Conservation (phyloP, 2,113 vertebrate genomes). For the Struthidea cinerea region DNA sequence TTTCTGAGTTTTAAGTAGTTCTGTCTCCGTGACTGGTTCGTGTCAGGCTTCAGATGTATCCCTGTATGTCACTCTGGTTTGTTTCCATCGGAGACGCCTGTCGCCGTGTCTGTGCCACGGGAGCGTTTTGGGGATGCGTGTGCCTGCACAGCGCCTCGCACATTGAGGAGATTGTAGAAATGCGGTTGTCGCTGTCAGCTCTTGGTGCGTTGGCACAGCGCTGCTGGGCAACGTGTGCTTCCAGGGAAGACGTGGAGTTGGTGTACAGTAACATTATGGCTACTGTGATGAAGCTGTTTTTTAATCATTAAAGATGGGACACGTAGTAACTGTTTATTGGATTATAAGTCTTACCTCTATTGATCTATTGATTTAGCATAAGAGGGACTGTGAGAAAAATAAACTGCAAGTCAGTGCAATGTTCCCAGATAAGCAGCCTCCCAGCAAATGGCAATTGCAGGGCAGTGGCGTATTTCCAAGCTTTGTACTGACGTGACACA, state of each 20-base stretch:
- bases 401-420: not conserved
- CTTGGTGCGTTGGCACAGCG: not conserved
- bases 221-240: not conserved
- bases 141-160: not conserved
- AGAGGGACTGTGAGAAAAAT: constrained; percentile 21
- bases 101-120: not conserved
- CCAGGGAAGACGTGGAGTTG: not conserved
- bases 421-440: constrained; percentile 18
- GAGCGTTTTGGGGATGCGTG: not conserved
- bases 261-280: not conserved
- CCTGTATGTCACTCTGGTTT: not conserved
- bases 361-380: not conserved
- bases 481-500: not conserved
- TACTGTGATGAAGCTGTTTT: not conserved
- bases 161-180: not conserved
- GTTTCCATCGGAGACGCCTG: not conserved
- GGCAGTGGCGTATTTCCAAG: not conserved
- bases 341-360: not conserved
- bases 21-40: not conserved
- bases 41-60: not conserved
- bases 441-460: not conserved
- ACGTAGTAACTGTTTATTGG: not conserved
- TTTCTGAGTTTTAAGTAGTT: not conserved
- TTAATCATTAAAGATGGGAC: not conserved
- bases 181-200: not conserved